A percentile compares a stretch with the other conserved stretches of the same genome.
Conservation (phyloP, 2,888 invertebrate genomes). For the Euspilapteryx auroguttella region DNA sequence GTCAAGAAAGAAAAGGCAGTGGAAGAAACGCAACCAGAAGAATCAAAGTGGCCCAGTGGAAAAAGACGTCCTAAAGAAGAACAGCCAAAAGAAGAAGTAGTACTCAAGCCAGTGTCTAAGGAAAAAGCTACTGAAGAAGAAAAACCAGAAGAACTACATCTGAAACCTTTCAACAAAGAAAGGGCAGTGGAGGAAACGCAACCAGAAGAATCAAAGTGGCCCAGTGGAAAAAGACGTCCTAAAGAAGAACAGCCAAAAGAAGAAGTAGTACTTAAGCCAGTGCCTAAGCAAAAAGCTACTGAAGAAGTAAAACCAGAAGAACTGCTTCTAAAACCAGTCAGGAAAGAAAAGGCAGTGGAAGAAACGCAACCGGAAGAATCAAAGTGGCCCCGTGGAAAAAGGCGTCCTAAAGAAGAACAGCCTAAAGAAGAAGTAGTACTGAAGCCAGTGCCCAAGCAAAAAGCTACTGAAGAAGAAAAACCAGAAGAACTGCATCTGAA, state of each 20-base stretch:
- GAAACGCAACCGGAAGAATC: no score
- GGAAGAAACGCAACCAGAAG: conserved; percentile 15
- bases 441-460: no score
- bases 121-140: conserved; percentile 18
- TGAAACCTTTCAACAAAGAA: conserved; percentile 12
- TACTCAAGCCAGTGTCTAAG: conserved; percentile 18
- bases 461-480: conserved; percentile 20
- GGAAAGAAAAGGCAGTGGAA: no score
- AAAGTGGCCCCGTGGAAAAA: no score
- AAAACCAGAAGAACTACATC: conserved; percentile 18
- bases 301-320: conserved; percentile 15
- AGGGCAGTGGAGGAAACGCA: conserved; percentile 6
- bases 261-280: conserved; percentile 16
- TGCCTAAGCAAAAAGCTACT: conserved; percentile 16
- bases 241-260: conserved; percentile 6
- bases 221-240: conserved; percentile 15
- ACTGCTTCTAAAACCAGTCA: no score
- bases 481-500: conserved; percentile 25
- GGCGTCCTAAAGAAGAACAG: no score
- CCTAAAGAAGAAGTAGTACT: no score
- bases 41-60: conserved; percentile 11
- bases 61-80: conserved; percentile 18
- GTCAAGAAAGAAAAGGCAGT: conserved; percentile 20
- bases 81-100: conserved; percentile 21
- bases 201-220: conserved; percentile 13